Evolutionary conservation across 1,140 invertebrate genomes (phyloP).

Genomic region (Chymomyza costata): DNA sequence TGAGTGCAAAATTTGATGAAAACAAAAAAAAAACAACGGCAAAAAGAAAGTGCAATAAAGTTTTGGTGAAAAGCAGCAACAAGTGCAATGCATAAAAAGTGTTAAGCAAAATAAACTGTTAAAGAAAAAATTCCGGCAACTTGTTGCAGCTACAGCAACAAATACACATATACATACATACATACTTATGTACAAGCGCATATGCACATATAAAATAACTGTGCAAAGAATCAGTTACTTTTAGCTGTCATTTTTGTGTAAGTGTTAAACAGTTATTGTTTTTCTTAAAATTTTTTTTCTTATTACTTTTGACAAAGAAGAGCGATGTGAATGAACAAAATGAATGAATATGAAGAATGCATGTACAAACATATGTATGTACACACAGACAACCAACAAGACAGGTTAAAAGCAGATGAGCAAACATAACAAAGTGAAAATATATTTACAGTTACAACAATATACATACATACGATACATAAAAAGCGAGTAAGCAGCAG

Average conservation of each 20-base stretch:
- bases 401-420: constrained; percentile 52
- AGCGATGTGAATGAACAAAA: constrained; percentile 54
- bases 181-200: neutral
- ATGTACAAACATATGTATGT: too few species aligned
- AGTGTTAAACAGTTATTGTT: constrained; percentile 4
- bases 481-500: neutral
- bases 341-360: constrained; percentile 26
- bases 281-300: too few species aligned
- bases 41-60: constrained; percentile 71
- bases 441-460: constrained; percentile 67
- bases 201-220: too few species aligned
- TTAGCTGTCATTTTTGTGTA: neutral
- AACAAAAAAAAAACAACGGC: constrained; percentile 35
- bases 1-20: constrained; percentile 14
- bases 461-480: constrained; percentile 21
- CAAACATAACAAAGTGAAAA: constrained; percentile 68
- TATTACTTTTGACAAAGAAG: too few species aligned
- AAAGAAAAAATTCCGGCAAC: constrained; percentile 29
- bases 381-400: constrained; percentile 20
- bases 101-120: constrained; percentile 42
- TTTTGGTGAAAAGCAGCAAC: constrained; percentile 27
- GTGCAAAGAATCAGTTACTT: too few species aligned
- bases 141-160: too few species aligned
- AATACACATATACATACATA: constrained; percentile 28
- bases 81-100: constrained; percentile 62